Evolutionary conservation across 2,888 invertebrate species (phyloP), one percentile per base, ranked within the genome.

Genomic region (Serrognathus titanus): DNA sequence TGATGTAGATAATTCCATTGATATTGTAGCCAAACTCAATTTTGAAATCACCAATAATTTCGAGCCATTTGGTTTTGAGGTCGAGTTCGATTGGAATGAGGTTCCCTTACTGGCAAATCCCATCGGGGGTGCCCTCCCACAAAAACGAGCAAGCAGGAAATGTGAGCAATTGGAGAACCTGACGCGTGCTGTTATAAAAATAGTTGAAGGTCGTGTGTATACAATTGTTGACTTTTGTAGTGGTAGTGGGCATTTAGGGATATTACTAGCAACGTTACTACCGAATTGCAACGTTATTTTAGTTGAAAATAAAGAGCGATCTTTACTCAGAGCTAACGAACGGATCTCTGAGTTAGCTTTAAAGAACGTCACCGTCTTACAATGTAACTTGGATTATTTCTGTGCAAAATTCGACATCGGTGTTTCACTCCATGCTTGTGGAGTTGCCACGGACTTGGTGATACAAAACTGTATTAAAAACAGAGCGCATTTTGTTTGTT

Each of bases 191-290:
- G 88, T 90, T 0, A 73, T 88, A n/a, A 82, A 83, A 53, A 77
- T 94, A 55, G 89, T 90, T 36, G 51, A 58, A 9, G 63, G 68
- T 20, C 40, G 40, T 55, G 60, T 46, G 64, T 53, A 43, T 81
- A 78, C 82, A 11, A 90, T 97, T 65, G 91, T 97, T 0, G 97
- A 97, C 75, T 97, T 97, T 77, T 97, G 97, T 74, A 90, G 94
- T 69, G 97, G 97, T 1, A 90, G 94, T 67, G 97, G 97, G 0
- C 96, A 97, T 77, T 80, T 97, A 57, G 97, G 96, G 0, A 89
- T 97, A 60, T 75, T 95, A 4, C 72, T 96, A 20, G 96, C 95
- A 0, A 80, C 88, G 67, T 79, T 91, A 39, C 75, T 95, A 48
- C 94, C 94, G 0, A 78, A 85, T 13, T 92, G 92, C 72, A 82